Conservation (phyloP, 2,888 invertebrate genomes). For the Artemia sp. region DNA sequence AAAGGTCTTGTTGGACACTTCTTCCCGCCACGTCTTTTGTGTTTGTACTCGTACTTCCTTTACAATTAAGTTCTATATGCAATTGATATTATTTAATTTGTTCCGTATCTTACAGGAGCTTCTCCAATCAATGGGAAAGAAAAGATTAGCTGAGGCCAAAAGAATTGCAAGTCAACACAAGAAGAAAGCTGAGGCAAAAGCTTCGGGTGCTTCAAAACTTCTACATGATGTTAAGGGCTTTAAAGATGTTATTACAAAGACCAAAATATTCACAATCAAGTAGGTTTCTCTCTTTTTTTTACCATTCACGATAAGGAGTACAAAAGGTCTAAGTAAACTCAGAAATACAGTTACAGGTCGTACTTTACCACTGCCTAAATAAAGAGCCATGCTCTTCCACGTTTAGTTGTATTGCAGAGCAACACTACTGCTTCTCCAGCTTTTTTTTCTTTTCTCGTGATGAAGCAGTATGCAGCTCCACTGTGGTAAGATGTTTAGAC, state of each 20-base stretch:
- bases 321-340: no score
- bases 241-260: conserved; percentile 42
- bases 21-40: background rate
- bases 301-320: background rate
- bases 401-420: no score
- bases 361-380: no score
- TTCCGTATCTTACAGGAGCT: conserved; percentile 41
- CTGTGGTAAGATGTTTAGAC: no score
- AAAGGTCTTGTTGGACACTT: no score
- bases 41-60: background rate
- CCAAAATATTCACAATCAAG: conserved; percentile 33
- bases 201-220: conserved; percentile 32
- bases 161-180: conserved; percentile 28
- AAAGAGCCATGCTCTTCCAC: no score
- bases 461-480: no score
- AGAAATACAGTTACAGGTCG: no score
- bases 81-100: background rate
- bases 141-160: conserved; percentile 63
- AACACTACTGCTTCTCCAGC: no score
- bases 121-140: conserved; percentile 68
- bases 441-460: no score
- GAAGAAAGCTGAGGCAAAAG: conserved; percentile 15
- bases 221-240: conserved; percentile 63
- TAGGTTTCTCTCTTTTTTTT: background rate
- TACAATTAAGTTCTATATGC: conserved; percentile 8